Base-by-base conservation (phyloP, 1,140 invertebrate genomes). In the Popillia japonica region DNA sequence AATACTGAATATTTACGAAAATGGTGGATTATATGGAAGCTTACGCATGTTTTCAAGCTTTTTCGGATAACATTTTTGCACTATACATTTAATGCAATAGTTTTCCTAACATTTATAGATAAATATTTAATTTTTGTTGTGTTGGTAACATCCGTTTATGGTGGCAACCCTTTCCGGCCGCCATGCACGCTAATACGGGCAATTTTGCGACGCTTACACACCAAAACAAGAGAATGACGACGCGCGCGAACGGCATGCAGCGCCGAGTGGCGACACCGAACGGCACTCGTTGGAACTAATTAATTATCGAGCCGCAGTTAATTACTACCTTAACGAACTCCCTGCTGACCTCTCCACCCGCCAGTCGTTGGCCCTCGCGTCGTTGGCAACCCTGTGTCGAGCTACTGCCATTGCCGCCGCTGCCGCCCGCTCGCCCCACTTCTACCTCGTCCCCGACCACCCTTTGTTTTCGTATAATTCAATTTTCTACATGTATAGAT, bases 291-390 rank as follows among this genome's bases (percentile, higher is more conserved):
- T 84, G 83, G 81, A 85, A 85, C 84, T 85, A 85, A 85, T 85
- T 85, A 85, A 85, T 85, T 84, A 84, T 85, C 84, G 82, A 85
- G 83, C 83, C 82, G 81, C 79, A 84, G 84, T 85, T 85, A 85
- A 85, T 85, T 85, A 85, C 82, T 81, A 79, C 74, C 82, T 81
- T 83, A 83, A 83, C 83, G 79, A 80, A 81, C 79, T 80, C 80
- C 78, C 77, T 77, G 72, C 78, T 44, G n/a, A 8, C 40, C 72
- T 55, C 64, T 64, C 55, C 77, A 73, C 77, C 80, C 64, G n/a
- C 34, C 79, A 40, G 14, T 41, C 75, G 14, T 11, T 27, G 55
- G 48, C 64, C 17, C 48, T 55, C 48, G 17, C 14, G 48, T 77
- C 79, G 78, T 78, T 81, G 78, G 78, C 79, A 82, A 81, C 81